Evolutionary conservation across 2,797 vertebrate genomes (phyloP), one percentile per base, ranked within the genome.

Genomic region (Antennarius maculatus): DNA sequence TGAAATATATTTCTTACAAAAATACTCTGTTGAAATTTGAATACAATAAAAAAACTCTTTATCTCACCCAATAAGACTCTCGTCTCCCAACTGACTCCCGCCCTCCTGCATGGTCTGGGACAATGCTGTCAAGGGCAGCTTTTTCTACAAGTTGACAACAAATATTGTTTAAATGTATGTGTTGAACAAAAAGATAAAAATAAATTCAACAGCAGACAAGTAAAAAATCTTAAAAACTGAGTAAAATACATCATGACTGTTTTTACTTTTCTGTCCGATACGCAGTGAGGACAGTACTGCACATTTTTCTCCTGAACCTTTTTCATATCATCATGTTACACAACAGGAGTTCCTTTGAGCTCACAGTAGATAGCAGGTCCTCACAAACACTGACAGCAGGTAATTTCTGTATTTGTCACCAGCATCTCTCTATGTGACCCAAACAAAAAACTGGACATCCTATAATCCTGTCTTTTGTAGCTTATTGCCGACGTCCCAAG

Each of bases 91-190:
- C 86, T 96, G 95, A 61, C 64, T 0, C 0, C 93, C 95, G 6
- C 95, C 96, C 54, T 99, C 97, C 73, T 94, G 91, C 95, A 99
- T 95, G 58, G 94, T 92, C 82, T 99, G 97, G 18, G 95, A 96
- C 46, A 99, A 93, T 0, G 90, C 86, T 0, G 94, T 96, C 51
- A 98, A 87, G 0, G 97, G 97, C 34, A 99, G 92, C 63, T 97
- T 99, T 90, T 97, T 98, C 98, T 99, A 74, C 45, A 66, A 61
- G 27, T 5, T 57, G 4, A 37, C 41, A 46, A 12, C n/a, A 54
- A 49, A 42, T 4, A 4, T 45, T 28, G 28, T 41, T 63, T 18
- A 4, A 42, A 14, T 16, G 29, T 4, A 2, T 17, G 17, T 15
- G 4, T 4, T 9, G 11, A 50, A 57, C 16, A 56, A 59, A 69